Base-by-base conservation (phyloP, 2,113 vertebrate genomes). In the Perca flavescens region DNA sequence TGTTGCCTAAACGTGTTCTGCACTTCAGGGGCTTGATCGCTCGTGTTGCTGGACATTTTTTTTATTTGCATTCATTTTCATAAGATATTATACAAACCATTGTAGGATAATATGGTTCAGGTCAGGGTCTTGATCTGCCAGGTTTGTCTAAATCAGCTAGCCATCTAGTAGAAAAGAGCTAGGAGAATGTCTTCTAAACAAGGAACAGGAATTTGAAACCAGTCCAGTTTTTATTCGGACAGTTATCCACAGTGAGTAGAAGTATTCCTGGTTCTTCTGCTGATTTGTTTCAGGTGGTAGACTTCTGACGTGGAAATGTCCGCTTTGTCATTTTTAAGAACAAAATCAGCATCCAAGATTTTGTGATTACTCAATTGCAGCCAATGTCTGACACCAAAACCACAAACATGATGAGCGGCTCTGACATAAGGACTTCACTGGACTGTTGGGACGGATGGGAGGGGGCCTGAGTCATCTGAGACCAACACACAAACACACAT, bases 391-490 rank as follows among this genome's bases (percentile, higher is more conserved):
- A 77, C 70, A 50, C 47, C 47, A 46, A 40, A 74, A 50, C 53
- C 31, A 46, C 49, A 63, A 22, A 58, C 34, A 40, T 0, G 25
- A 31, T 1, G 50, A n/a, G 19, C 0, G 0, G 43, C n/a, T 13
- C 25, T 28, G 70, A 66, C n/a, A 17, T 8, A 61, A 53, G n/a
- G 57, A 50, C 43, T 62, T 57, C 5, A 14, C 31, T 0, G 6
- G 64, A 15, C 56, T 19, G 56, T 87, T 74, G 69, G 74, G 11
- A 70, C 4, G 8, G 31, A 78, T 21, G 71, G 64, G 70, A 64
- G 83, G 79, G 15, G 77, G 64, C 6, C 49, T 79, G 79, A 60
- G 31, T 77, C 75, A 85, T 82, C 76, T 0, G 21, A 69, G 46
- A 79, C 71, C 54, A 34, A 60, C 86, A 78, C 43, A 21, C 62